Evolutionary conservation across 2,888 invertebrate species (phyloP), one percentile per base, ranked within the genome.

Genomic region (Bembecia ichneumoniformis): DNA sequence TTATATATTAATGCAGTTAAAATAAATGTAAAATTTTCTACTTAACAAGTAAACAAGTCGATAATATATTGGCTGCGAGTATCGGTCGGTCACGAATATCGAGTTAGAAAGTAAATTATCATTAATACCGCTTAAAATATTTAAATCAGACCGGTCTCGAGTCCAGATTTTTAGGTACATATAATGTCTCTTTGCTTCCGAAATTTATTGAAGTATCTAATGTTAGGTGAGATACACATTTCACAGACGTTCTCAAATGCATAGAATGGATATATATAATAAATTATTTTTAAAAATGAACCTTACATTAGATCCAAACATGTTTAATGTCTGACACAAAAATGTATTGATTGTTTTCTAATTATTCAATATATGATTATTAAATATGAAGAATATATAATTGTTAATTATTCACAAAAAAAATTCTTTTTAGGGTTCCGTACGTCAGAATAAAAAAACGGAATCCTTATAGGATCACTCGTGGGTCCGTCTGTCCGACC

Each of bases 41-140:
- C 35, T 46, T 44, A 47, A 49, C 46, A 20, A 48, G 43, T 46
- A 46, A 47, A 49, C 46, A 20, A 15, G 54, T 47, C 50, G 53
- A 52, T 50, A 56, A 59, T 48, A 47, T 50, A 55, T 54, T 49
- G 47, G 49, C 48, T 49, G 49, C n/a, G 14, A 43, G 49, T 49
- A 60, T 52, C 54, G 59, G 58, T 61, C 55, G 62, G 62, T 70
- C 70, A 73, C 68, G 73, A 68, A 58, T 54, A 59, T 53, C 59
- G 52, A 64, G 65, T 68, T 74, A 76, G 76, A 75, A 76, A 76
- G 75, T 74, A 56, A 59, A 62, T 62, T 65, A 60, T 58, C 16
- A 51, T 55, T 56, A 51, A 50, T 52, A 54, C 53, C 54, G 59
- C 53, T 64, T 63, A 61, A 60, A 65, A 64, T 67, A 68, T 68